phyloP scores from a whole-genome alignment of 2,113 vertebrate genomes.

The Poecilia latipinna region DNA sequence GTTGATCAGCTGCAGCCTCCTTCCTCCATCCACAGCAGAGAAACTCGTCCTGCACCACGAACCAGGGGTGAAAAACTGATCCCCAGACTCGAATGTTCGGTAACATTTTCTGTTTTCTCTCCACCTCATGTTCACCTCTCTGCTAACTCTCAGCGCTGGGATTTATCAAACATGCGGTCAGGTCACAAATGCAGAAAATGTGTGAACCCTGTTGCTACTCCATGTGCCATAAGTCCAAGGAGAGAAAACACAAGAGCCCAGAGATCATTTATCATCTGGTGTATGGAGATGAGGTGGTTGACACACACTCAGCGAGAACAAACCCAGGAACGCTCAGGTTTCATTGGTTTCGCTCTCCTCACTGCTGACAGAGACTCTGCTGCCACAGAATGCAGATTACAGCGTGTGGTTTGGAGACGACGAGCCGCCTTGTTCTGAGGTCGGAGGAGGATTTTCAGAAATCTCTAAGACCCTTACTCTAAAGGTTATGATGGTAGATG shows the following conservation, averaged over 20 bases:
- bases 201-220: neutral
- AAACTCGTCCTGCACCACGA: neutral
- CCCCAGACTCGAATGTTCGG: neutral
- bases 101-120: neutral
- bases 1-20: neutral
- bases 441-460: neutral
- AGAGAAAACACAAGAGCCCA: conserved; percentile 11
- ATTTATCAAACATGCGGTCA: neutral
- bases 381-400: conserved; percentile 11
- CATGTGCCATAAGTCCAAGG: conserved; percentile 12
- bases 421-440: neutral
- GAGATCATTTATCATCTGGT: conserved; percentile 11
- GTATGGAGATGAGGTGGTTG: conserved; percentile 12
- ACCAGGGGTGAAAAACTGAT: neutral
- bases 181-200: conserved; percentile 2
- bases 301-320: neutral
- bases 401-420: conserved; percentile 36
- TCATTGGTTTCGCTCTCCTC: conserved; percentile 1
- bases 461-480: neutral
- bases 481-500: neutral
- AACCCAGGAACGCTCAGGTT: neutral
- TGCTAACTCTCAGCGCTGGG: neutral
- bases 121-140: neutral
- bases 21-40: neutral
- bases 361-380: conserved; percentile 10